Evolutionary conservation across 1,140 invertebrate genomes (phyloP).

Genomic region (Archivesica marissinica): DNA sequence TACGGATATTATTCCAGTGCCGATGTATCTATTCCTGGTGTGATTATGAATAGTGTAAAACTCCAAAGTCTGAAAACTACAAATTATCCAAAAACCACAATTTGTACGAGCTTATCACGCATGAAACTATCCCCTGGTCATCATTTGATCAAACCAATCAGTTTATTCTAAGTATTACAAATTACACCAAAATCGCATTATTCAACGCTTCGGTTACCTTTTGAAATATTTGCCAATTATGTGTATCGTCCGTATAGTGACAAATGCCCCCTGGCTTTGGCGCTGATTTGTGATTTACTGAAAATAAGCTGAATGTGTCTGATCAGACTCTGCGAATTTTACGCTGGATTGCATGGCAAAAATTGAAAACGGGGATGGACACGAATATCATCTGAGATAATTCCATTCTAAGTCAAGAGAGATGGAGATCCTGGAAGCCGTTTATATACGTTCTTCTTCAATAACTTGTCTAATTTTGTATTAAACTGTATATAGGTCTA

Average conservation of each 20-base stretch:
- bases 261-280: slow-evolving; percentile 20
- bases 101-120: slow-evolving; percentile 23
- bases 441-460: no score
- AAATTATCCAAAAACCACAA: slow-evolving; percentile 25
- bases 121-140: slow-evolving; percentile 21
- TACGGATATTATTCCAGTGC: no score
- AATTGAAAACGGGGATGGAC: slow-evolving; percentile 24
- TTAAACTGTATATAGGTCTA: no score
- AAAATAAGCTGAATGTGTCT: slow-evolving; percentile 37
- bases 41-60: no score
- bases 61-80: background rate
- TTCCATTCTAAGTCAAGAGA: background rate
- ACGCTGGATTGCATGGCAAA: slow-evolving; percentile 37
- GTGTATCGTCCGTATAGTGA: slow-evolving; percentile 36
- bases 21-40: no score
- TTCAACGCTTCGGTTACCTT: slow-evolving; percentile 32
- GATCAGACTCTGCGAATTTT: slow-evolving; percentile 31
- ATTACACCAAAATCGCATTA: slow-evolving; percentile 54
- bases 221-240: slow-evolving; percentile 51
- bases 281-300: slow-evolving; percentile 53
- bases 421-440: slow-evolving; percentile 1
- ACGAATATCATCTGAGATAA: slow-evolving; percentile 1
- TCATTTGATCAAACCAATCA: slow-evolving; percentile 55
- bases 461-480: no score
- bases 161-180: slow-evolving; percentile 46